These are phyloP conservation scores for Tricholaema leucomelas DNA, from an alignment of 2,113 vertebrate species.

Conservation along the genomic window DNA sequence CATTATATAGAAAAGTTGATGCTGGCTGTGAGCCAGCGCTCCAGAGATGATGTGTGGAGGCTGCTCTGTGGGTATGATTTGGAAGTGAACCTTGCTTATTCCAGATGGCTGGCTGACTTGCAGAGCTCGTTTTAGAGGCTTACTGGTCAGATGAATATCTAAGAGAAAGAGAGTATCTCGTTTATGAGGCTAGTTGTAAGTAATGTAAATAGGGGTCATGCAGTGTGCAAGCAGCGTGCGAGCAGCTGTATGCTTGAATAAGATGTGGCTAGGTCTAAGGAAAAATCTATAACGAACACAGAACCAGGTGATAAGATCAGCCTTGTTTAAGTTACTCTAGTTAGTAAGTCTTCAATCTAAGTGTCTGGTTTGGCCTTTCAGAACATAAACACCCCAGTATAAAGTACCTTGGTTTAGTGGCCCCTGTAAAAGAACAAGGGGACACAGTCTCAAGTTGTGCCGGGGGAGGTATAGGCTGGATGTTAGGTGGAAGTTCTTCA, in stretches of 20 bases:
- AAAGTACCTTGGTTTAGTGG: neutral
- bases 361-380: neutral
- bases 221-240: neutral
- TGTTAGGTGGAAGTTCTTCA: too few relatives aligned
- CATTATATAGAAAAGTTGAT: neutral
- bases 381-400: neutral
- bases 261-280: neutral
- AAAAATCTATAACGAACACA: neutral
- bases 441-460: too few relatives aligned
- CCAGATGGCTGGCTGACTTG: neutral
- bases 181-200: neutral
- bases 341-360: neutral
- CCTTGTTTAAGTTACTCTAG: neutral
- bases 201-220: neutral
- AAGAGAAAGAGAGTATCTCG: neutral
- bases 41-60: neutral
- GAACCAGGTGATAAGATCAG: neutral
- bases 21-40: neutral
- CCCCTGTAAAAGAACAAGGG: too few relatives aligned
- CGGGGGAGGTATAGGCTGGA: too few relatives aligned
- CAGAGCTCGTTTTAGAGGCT: conserved; percentile 8
- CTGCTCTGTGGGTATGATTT: neutral
- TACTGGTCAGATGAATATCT: neutral
- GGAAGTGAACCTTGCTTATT: neutral
- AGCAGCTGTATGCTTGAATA: neutral